A percentile compares a stretch with the other conserved stretches of the same genome.
These are phyloP conservation scores for Orchesellides sinensis DNA, from an alignment of 2,888 invertebrate species.

Conservation along the genomic window DNA sequence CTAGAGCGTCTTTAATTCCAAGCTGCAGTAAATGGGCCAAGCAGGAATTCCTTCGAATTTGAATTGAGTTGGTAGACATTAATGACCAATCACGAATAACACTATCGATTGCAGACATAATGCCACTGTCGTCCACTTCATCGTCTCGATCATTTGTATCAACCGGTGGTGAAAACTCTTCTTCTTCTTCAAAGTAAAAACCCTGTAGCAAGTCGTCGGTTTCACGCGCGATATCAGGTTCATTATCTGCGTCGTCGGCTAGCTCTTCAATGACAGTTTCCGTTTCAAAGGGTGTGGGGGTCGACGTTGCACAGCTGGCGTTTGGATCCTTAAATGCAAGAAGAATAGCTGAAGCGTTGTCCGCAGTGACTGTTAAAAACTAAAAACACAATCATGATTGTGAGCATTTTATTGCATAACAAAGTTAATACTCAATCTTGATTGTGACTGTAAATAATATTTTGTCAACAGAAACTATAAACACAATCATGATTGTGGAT, in stretches of 20 bases:
- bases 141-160: neutral
- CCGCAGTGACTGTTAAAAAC: neutral
- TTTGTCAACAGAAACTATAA: slow-evolving; percentile 1
- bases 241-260: neutral
- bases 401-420: neutral
- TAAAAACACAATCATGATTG: slow-evolving; percentile 2
- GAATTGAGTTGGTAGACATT: neutral
- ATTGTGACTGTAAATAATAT: too few relatives aligned
- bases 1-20: neutral
- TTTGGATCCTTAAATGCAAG: neutral
- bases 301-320: neutral
- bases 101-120: neutral
- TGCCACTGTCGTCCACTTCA: neutral
- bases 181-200: neutral
- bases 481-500: neutral
- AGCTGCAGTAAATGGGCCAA: slow-evolving; percentile 3
- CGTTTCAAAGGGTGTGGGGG: neutral
- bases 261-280: neutral
- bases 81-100: neutral
- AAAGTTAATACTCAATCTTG: too few relatives aligned
- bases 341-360: neutral
- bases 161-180: neutral
- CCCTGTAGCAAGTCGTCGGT: neutral
- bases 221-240: neutral
- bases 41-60: neutral